Evolutionary conservation across 2,797 vertebrate genomes (phyloP).

Genomic region (Manis javanica): DNA sequence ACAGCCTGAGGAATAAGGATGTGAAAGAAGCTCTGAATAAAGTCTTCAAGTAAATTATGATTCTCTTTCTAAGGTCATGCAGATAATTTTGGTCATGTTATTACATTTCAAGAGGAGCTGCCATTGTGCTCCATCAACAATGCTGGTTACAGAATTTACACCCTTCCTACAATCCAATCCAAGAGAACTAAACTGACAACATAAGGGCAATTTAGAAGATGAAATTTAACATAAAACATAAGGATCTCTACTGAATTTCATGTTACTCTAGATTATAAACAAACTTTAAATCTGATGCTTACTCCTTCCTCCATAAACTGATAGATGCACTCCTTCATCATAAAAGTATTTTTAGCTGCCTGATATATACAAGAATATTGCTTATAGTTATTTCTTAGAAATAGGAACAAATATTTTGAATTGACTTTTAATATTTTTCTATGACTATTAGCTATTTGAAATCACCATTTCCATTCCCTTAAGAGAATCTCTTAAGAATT

Average conservation of each 20-base stretch:
- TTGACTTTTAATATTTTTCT: background rate
- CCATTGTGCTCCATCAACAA: background rate
- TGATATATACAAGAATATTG: accelerated
- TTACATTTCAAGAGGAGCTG: background rate
- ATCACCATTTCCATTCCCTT: background rate
- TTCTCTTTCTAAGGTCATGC: background rate
- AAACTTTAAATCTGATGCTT: background rate
- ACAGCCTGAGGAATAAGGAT: constrained; percentile 71
- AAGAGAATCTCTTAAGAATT: background rate
- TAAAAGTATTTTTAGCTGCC: background rate
- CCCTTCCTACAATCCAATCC: too few relatives aligned
- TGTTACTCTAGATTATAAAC: background rate
- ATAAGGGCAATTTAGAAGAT: background rate
- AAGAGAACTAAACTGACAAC: background rate
- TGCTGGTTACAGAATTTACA: background rate
- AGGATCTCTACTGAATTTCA: background rate
- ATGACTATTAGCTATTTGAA: background rate
- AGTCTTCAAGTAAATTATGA: constrained; percentile 26
- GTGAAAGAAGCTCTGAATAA: constrained; percentile 60
- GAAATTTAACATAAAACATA: background rate
- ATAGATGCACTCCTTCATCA: accelerated
- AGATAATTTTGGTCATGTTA: background rate
- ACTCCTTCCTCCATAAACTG: background rate
- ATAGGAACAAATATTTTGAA: background rate
- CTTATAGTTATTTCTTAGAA: background rate